Evolutionary conservation across 2,113 vertebrate genomes (phyloP), one percentile per base, ranked within the genome.

Genomic region (Xiphophorus couchianus): DNA sequence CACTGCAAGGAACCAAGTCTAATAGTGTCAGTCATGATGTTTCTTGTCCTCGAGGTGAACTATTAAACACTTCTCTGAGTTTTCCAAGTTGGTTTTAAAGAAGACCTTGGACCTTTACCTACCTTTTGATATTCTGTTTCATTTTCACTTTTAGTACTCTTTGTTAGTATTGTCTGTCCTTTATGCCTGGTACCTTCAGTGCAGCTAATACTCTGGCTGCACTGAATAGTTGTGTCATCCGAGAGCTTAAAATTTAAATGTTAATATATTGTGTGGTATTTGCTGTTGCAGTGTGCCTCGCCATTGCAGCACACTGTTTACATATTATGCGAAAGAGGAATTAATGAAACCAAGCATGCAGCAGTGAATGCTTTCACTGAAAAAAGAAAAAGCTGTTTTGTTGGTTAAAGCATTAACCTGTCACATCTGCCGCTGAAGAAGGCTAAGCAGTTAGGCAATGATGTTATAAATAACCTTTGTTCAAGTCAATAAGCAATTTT

Each of bases 401-500:
- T 25, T 60, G 62, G 71, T 77, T 77, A 33, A 76, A 76, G 69
- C 66, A 83, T 89, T 86, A 83, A 86, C 79, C 67, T 88, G 78
- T 81, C 83, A 78, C 72, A 80, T 62, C 30, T 60, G 71, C 78
- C 73, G 68, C 73, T 71, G 69, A 62, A 66, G 62, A 71, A 8
- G 67, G 78, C 89, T 71, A 31, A 17, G 62, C 84, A 83, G 85
- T 87, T 85, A 90, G 78, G 82, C 84, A 88, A 44, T 83, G 83
- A 87, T 73, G 77, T 89, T 88, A 84, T 83, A 88, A 93, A 92
- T 92, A 90, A 89, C 81, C 69, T 83, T 51, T 82, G 66, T 72
- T 84, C 31, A 60, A 90, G 89, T 92, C 91, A 82, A 92, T 92
- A 92, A 88, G 86, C 85, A 90, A 90, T 92, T 93, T 90, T 78